Evolutionary conservation across 1,140 invertebrate genomes (phyloP), one percentile per base, ranked within the genome.

Genomic region (Heliothis virescens): DNA sequence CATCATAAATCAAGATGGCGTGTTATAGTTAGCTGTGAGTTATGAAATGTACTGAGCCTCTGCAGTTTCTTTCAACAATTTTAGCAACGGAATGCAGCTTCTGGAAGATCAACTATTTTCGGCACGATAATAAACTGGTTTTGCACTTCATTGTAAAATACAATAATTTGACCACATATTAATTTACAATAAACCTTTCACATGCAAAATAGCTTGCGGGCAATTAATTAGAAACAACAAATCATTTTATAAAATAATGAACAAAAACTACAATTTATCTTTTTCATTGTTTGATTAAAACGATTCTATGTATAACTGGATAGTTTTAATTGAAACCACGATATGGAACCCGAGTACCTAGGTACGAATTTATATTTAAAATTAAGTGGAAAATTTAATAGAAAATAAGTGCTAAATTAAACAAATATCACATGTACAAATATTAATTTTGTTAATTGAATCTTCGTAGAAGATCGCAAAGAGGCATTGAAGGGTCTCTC

Each of bases 41-140:
- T 69, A 26, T 69, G 48, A 69, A 52, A 26, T 69, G 48, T 52
- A 69, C 18, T 69, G 48, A 50, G 16, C 65, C 65, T 53, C 26
- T 53, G 65, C 13, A 52, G 18, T 53, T 69, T 69, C 26, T 52
- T 21, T 48, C 26, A 69, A 52, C 63, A 48, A 48, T 67, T 13
- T 67, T 50, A 21, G 41, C 63, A 50, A 41, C 21, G 63, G 47
- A 67, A 67, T 50, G 60, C 60, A 65, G 62, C 34, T 18, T 10
- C 2, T 21, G 18, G 26, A 21, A 62, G 21, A 62, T 29, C 7
- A 18, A 18, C 41, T 65, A 48, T 65, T 65, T 65, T 47, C 12
- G n/a, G 3, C 62, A 2, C 9, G 41, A 65, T 41, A 65, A 65
- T 65, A 65, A 11, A 63, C 13, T 63, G 60, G 21, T 60, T 53